Percentiles rank a stretch among this genome's conserved stretches.
phyloP scores from a whole-genome alignment of 2,888 invertebrate species.

The Pinctada fucata region DNA sequence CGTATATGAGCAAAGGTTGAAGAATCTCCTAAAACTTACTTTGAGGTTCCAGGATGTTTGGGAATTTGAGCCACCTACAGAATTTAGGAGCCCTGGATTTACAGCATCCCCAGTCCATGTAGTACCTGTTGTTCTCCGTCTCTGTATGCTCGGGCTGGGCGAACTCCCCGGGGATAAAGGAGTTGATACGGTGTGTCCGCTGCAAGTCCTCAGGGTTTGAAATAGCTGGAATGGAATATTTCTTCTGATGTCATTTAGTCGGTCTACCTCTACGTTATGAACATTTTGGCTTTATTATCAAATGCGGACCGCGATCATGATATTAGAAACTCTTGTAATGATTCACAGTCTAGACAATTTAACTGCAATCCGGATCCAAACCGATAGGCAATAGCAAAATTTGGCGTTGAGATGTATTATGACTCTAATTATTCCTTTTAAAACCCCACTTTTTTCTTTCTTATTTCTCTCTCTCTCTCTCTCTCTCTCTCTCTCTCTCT shows the following conservation, averaged over 20 bases:
- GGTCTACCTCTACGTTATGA: background rate
- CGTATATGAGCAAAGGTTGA: background rate
- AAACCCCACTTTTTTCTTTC: background rate
- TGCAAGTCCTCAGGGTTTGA: constrained; percentile 56
- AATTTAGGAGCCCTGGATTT: constrained; percentile 60
- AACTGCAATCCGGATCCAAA: no score
- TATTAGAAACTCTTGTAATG: no score
- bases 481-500: constrained; percentile 1
- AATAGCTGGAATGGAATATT: constrained; percentile 47
- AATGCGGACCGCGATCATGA: no score
- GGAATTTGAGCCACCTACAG: constrained; percentile 55
- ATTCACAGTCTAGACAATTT: background rate
- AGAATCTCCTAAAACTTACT: constrained; percentile 52
- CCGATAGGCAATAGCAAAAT: no score
- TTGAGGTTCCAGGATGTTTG: constrained; percentile 66
- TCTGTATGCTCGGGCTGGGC: constrained; percentile 24
- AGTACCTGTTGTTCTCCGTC: constrained; percentile 51
- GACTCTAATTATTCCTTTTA: background rate
- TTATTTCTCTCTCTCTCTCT: constrained; percentile 7
- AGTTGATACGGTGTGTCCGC: constrained; percentile 65
- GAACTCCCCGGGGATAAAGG: constrained; percentile 62
- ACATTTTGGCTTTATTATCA: background rate
- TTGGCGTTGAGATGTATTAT: no score
- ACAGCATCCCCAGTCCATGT: constrained; percentile 60
- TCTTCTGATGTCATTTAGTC: background rate